phyloP scores from a whole-genome alignment of 2,797 vertebrate genomes.

The Scarus forsteni region DNA sequence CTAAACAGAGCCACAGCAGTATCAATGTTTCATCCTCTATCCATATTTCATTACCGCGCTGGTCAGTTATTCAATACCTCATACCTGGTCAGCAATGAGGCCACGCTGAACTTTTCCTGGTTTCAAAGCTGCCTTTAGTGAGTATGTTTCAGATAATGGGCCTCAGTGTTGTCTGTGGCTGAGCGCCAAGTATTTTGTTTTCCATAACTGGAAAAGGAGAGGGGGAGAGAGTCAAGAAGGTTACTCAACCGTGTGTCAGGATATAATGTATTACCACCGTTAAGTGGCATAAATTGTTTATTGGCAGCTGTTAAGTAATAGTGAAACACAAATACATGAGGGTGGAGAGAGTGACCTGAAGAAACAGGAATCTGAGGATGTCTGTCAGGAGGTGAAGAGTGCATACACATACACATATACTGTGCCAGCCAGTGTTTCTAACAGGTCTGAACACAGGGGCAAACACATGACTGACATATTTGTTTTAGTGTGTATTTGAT shows the following conservation, averaged over 20 bases:
- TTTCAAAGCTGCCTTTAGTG: constrained; percentile 60
- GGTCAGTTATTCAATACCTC: constrained; percentile 67
- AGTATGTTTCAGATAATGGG: constrained; percentile 71
- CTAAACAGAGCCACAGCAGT: constrained; percentile 25
- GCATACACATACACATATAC: constrained; percentile 16
- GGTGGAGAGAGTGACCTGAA: constrained; percentile 45
- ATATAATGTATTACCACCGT: constrained; percentile 70
- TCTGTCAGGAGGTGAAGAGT: constrained; percentile 45
- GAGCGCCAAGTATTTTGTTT: constrained; percentile 77
- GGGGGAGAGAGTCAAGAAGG: constrained; percentile 66
- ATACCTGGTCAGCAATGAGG: constrained; percentile 65
- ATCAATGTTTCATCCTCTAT: constrained; percentile 47
- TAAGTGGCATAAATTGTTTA: constrained; percentile 81
- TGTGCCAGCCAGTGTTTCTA: constrained; percentile 6
- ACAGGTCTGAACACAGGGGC: neutral
- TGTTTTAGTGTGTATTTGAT: neutral
- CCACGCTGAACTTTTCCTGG: constrained; percentile 49
- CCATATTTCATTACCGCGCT: constrained; percentile 61
- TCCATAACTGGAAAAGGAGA: constrained; percentile 68
- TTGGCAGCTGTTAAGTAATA: constrained; percentile 76
- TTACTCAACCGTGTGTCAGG: constrained; percentile 75
- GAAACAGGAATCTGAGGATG: constrained; percentile 62
- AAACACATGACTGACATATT: constrained; percentile 1
- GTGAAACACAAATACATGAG: constrained; percentile 63
- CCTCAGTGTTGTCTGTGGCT: constrained; percentile 77